Base-by-base conservation (phyloP, 2,113 vertebrate genomes). In the Pionites leucogaster region DNA sequence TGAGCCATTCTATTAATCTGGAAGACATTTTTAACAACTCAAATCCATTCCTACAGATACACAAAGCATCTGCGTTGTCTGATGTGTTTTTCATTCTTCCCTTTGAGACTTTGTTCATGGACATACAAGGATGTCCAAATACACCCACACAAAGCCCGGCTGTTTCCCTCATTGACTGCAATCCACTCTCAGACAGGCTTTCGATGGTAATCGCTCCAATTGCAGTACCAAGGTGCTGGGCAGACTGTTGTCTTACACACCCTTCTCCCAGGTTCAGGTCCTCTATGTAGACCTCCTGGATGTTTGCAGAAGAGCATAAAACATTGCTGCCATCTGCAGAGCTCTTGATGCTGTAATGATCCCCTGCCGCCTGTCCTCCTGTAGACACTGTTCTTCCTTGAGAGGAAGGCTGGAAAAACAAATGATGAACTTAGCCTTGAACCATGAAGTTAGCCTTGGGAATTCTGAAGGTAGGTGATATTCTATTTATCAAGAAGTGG, bases 251-350 rank as follows among this genome's bases (percentile, higher is more conserved):
- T 59, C 86, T 31, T 84, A 82, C 57, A 35, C 63, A 42, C 25
- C 67, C 60, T 90, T 82, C 78, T 83, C n/a, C 79, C 71, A 57
- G 67, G 71, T 35, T 22, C 70, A 63, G 52, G 70, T 50, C 57
- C n/a, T 90, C 70, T 18, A 1, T 8, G 10, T 3, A 17, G 88
- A 44, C 39, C 67, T 85, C 84, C 69, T 90, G 82, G 79, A 4
- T 31, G 59, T 82, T 83, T 49, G 42, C 14, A 69, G 69, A 55
- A 50, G 82, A 87, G 50, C 2, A 2, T 44, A 95, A 96, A 94
- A 23, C 60, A 23, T 88, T 96, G 85, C 88, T 92, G 92, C 94
- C 93, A 59, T 86, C 94, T 95, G 93, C 92, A 94, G 90, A 92
- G 41, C 74, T 74, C 71, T 46, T 13, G 35, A 16, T 62, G 75